Base-by-base conservation (phyloP, 2,888 invertebrate species). In the Philhelius pedissequus region DNA sequence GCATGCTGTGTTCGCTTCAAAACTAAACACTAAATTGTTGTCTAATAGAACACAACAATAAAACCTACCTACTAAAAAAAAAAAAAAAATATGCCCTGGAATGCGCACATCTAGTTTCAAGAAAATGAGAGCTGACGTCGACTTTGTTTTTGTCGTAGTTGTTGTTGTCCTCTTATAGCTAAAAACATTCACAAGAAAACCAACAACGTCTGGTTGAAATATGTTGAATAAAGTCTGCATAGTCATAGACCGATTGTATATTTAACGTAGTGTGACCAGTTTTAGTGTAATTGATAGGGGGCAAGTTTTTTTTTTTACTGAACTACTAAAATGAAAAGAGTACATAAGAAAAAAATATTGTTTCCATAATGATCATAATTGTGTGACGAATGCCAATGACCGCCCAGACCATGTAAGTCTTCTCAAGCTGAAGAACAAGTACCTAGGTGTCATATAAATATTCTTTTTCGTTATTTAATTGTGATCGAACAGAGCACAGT, bases 161-260 rank as follows among this genome's bases (percentile, higher is more conserved):
- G 43, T 32, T 45, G 8, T 43, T 18, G 64, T 48, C 6, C 5
- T 32, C 2, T 32, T 25, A 32, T 32, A 20, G 45, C 56, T 68
- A 43, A 74, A 77, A 77, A 77, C 18, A 73, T 45, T 20, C 20
- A 40, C 64, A 18, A 48, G 58, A 73, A 71, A 78, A 74, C 45
- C 64, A 45, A 66, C 64, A 45, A 66, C 74, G 83, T 83, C 83
- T 83, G 83, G 83, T 78, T 64, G 45, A 74, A 78, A 83, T 83
- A 58, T 83, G 78, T 77, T 73, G 70, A 40, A 48, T 74, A 69
- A 69, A 75, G 48, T 50, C 68, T 50, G 58, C 22, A 66, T 18
- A 82, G 68, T 50, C 71, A 56, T 82, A 54, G 52, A 45, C 40
- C 7, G 35, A 50, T 45, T 48, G 5, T 18, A 13, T 13, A 13